Base-by-base conservation (phyloP, 2,113 vertebrate genomes). In the Tachysurus fulvidraco region DNA sequence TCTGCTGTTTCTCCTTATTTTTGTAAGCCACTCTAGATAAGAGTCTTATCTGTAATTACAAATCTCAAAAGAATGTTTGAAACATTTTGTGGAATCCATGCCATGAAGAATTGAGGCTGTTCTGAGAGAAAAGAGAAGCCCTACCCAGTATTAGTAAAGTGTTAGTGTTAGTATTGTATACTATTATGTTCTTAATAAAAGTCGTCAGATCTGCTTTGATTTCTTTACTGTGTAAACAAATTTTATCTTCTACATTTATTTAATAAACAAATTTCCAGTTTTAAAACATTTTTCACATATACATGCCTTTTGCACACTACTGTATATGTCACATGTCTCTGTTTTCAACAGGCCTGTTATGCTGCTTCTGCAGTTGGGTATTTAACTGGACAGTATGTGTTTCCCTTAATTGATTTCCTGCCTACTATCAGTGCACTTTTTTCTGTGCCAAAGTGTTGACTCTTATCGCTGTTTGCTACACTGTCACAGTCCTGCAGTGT, bases 321-420 rank as follows among this genome's bases (percentile, higher is more conserved):
- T 28, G 25, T 54, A 54, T 77, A 54, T 57, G 52, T 54, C 25
- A 77, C 78, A 81, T 4, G n/a, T 77, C 36, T 91, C 46, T 89
- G 16, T 88, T 23, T 81, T 46, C 78, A 17, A 74, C 88, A 99
- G 98, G 98, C 98, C 21, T 98, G 96, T 85, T 99, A 99, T 23
- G 98, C 98, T 91, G 98, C 98, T 23, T 98, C 98, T 78, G 97
- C 96, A 8, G 54, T 98, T 87, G 98, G 98, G 82, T 99, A 97
- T 92, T 95, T 99, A 79, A 99, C 97, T 85, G 97, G 96, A 92
- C 96, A 96, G 98, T 99, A 96, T 84, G 81, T 54, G 50, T 69
- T 8, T 9, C 19, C 88, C 21, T 88, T 41, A 16, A n/a, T n/a
- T 4, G 4, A 88, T 25, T 52, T 83, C n/a, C 11, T 1, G 0